Evolutionary conservation across 2,888 invertebrate genomes (phyloP).

Genomic region (Trilocha varians): DNA sequence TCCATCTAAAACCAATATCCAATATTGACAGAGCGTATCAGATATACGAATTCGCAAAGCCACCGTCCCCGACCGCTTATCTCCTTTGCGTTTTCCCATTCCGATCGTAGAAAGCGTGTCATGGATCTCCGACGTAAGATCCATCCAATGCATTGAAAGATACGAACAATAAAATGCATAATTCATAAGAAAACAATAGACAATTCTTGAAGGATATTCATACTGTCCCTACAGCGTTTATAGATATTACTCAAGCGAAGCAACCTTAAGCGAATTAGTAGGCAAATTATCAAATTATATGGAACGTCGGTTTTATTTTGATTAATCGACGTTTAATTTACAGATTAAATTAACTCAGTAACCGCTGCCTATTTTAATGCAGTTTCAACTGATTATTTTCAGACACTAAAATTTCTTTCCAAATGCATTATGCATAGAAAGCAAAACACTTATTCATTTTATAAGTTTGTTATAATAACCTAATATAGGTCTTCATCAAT

Average conservation of each 20-base stretch:
- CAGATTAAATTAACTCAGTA: too few relatives aligned
- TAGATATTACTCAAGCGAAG: constrained; percentile 25
- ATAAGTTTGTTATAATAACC: too few relatives aligned
- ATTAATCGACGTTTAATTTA: too few relatives aligned
- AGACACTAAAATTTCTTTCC: too few relatives aligned
- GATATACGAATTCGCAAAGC: constrained; percentile 3
- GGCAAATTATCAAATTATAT: too few relatives aligned
- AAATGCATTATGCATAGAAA: too few relatives aligned
- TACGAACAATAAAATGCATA: constrained; percentile 47
- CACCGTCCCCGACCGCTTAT: constrained; percentile 1
- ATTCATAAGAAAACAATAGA: constrained; percentile 43
- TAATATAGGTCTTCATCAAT: too few relatives aligned
- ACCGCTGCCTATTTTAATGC: too few relatives aligned
- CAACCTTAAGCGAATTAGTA: constrained; percentile 1
- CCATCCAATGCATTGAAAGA: too few relatives aligned
- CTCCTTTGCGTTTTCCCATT: constrained; percentile 14
- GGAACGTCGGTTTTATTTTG: too few relatives aligned
- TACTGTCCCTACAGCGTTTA: constrained; percentile 37
- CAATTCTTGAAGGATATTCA: constrained; percentile 39
- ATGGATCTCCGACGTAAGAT: constrained; percentile 36
- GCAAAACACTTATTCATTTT: too few relatives aligned
- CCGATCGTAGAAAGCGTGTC: constrained; percentile 55
- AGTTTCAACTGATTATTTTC: too few relatives aligned
- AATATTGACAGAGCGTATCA: constrained; percentile 3
- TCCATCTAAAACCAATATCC: constrained; percentile 5